Evolutionary conservation across 2,113 vertebrate genomes (phyloP).

Genomic region (Cyanoramphus novaezelandiae): DNA sequence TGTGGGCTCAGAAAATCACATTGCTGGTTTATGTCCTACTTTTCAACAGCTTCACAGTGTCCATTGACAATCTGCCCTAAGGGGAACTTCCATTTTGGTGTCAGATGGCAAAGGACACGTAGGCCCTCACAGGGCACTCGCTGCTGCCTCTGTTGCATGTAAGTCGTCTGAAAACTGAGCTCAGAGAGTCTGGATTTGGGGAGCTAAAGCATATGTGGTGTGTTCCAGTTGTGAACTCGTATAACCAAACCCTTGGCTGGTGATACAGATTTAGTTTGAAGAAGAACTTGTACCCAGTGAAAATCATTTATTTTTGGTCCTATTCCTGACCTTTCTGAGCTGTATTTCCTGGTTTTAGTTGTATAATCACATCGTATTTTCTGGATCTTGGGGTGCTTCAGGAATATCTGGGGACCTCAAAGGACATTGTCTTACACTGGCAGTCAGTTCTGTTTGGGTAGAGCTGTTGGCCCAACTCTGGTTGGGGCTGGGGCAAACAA

Average conservation of each 20-base stretch:
- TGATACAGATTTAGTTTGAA: neutral
- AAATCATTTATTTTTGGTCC: neutral
- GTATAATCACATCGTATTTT: neutral
- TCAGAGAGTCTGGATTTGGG: neutral
- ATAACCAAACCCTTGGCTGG: neutral
- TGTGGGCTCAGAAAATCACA: neutral
- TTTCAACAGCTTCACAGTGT: conserved; percentile 11
- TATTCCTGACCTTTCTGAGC: neutral
- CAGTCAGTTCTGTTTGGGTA: neutral
- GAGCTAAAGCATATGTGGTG: neutral
- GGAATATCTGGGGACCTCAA: neutral
- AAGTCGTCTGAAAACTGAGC: neutral
- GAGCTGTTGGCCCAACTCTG: neutral
- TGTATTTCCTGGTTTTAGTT: neutral
- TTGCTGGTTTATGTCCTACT: conserved; percentile 50
- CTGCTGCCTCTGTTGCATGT: neutral
- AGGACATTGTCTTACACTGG: neutral
- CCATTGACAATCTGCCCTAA: neutral
- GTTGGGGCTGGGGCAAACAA: neutral
- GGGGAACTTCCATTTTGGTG: conserved; percentile 41
- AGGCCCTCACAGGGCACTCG: rapidly evolving
- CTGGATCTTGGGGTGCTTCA: neutral
- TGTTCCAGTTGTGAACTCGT: neutral
- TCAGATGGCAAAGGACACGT: neutral
- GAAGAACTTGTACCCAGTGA: neutral